phyloP scores from a whole-genome alignment of 2,888 invertebrate genomes.

The Mesorhabditis spiculigera region DNA sequence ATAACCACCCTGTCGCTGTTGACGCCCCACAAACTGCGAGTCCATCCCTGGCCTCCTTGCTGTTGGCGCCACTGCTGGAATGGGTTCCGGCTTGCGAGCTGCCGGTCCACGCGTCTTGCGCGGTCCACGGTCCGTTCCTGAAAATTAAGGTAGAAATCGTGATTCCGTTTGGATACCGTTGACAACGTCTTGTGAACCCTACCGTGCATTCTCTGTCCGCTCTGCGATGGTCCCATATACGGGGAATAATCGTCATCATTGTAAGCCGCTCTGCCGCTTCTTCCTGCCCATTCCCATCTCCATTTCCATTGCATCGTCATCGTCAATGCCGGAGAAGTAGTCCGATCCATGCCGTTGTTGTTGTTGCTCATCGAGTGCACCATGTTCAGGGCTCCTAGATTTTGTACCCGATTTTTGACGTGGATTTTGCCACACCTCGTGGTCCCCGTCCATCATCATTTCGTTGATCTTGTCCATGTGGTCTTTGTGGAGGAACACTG shows the following conservation, averaged over 20 bases:
- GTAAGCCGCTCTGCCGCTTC: background rate
- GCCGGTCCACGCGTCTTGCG: background rate
- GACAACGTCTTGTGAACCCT: background rate
- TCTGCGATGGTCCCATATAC: background rate
- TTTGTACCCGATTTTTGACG: background rate
- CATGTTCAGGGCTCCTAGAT: background rate
- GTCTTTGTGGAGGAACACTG: background rate
- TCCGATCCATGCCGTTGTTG: no score
- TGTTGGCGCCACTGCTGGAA: background rate
- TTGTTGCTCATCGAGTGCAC: background rate
- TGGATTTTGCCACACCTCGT: background rate
- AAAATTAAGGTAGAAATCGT: background rate
- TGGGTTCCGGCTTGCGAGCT: background rate
- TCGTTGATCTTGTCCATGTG: background rate
- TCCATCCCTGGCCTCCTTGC: background rate
- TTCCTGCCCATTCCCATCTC: background rate
- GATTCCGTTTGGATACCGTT: background rate
- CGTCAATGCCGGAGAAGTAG: background rate
- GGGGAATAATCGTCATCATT: background rate
- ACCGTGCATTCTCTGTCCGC: no score
- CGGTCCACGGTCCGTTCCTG: background rate
- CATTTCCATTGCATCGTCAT: background rate
- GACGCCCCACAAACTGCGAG: background rate
- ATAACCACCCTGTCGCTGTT: background rate
- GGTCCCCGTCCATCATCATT: background rate